Evolutionary conservation across 1,140 invertebrate species (phyloP).

Genomic region (Ylistrum balloti): DNA sequence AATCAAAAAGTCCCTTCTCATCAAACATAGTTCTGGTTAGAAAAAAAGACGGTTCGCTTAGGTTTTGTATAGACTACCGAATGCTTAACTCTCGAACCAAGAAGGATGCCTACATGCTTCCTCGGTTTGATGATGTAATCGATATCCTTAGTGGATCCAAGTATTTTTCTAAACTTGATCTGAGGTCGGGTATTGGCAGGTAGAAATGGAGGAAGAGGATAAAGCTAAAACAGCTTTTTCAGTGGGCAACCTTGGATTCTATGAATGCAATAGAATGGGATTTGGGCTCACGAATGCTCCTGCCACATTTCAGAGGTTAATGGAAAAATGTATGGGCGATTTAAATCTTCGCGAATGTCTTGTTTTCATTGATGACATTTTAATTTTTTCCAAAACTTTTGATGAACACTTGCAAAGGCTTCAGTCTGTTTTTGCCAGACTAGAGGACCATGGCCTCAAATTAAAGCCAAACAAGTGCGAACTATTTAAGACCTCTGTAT

Average conservation of each 20-base stretch:
- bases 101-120: too few relatives aligned
- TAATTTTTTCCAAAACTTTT: slow-evolving; percentile 49
- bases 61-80: too few relatives aligned
- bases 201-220: too few relatives aligned
- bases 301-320: slow-evolving; percentile 79
- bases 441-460: slow-evolving; percentile 44
- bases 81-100: too few relatives aligned
- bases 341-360: slow-evolving; percentile 42
- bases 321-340: slow-evolving; percentile 69
- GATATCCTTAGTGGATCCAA: too few relatives aligned
- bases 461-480: slow-evolving; percentile 53
- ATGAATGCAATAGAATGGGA: slow-evolving; percentile 78
- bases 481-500: slow-evolving; percentile 36
- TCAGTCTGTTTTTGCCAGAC: slow-evolving; percentile 42
- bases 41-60: too few relatives aligned
- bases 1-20: slow-evolving; percentile 51
- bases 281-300: slow-evolving; percentile 82
- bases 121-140: too few relatives aligned
- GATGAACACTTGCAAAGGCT: background rate
- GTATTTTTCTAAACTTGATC: too few relatives aligned
- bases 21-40: slow-evolving; percentile 58
- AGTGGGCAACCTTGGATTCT: slow-evolving; percentile 65
- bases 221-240: too few relatives aligned
- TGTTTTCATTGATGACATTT: slow-evolving; percentile 58
- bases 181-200: too few relatives aligned